Base-by-base conservation (phyloP, 2,888 invertebrate species). In the Chymomyza procnemis region DNA sequence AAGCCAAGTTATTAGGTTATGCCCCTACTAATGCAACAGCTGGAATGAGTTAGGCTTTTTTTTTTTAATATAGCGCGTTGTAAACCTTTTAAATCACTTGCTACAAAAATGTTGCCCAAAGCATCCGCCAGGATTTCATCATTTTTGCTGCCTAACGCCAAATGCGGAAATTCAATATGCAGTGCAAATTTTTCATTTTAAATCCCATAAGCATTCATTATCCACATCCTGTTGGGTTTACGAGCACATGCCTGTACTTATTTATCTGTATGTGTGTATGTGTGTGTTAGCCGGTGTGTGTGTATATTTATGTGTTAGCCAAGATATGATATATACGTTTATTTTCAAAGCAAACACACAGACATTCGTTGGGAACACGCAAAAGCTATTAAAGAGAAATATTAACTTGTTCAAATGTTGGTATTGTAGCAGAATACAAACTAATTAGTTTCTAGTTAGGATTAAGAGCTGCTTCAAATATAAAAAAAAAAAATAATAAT, bases 141-240 rank as follows among this genome's bases (percentile, higher is more conserved):
- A 16, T 19, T 19, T 50, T 50, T 50, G 16, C 18, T 18, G 19
- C 50, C 18, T 50, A 50, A 19, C 50, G 50, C 18, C 16, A 50
- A 50, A 19, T 50, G 14, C 50, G 50, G 50, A 50, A 50, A 50
- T 50, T 50, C 50, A 50, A 50, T 50, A 50, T 50, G 16, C 50
- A 16, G 19, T 50, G 19, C 2, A 50, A 16, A 50, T 50, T 50
- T 50, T 50, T 50, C 18, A 16, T 18, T 50, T 19, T 19, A 50
- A 18, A 50, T 50, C 50, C 50, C 50, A 16, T 18, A 50, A 50
- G 50, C 50, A 50, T 50, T 50, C 18, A 50, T 50, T 50, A 50
- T 50, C 50, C 18, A 18, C 50, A 50, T 50, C 50, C 50, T 16
- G 50, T 50, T 50, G 19, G 50, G 16, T 50, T 50, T 41, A 41